Evolutionary conservation across 2,113 vertebrate genomes (phyloP).

Genomic region (Setophaga petechia): DNA sequence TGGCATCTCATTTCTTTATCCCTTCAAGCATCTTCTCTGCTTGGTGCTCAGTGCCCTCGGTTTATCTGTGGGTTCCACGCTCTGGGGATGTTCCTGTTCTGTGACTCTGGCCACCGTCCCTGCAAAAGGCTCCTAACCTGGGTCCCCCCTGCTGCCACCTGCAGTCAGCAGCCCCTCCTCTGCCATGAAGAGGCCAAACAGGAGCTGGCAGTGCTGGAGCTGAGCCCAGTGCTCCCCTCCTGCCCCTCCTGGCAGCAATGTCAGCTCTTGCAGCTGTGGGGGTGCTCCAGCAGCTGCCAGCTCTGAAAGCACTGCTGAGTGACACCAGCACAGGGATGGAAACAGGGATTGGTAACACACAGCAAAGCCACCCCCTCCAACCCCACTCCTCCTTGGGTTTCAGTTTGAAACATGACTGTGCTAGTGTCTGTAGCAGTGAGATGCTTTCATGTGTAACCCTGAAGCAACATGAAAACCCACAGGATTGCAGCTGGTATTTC

Average conservation of each 20-base stretch:
- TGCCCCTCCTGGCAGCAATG: not conserved
- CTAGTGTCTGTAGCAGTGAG: not conserved
- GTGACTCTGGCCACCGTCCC: not conserved
- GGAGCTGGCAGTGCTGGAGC: not conserved
- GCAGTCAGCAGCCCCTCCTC: not conserved
- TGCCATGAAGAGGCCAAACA: not conserved
- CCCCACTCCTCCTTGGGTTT: not conserved
- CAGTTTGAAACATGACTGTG: not conserved
- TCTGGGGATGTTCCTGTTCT: not conserved
- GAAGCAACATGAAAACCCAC: not conserved
- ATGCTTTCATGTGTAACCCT: fast-evolving
- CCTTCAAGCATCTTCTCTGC: not conserved
- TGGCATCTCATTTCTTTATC: not conserved
- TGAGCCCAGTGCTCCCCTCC: not conserved
- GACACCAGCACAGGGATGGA: not conserved
- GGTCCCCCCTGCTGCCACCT: not conserved
- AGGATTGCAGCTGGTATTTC: not conserved
- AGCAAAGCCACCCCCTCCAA: not conserved
- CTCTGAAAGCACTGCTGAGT: not conserved
- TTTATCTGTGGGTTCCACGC: not conserved
- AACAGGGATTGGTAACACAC: not conserved
- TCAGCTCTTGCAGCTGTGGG: not conserved
- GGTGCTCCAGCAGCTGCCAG: not conserved
- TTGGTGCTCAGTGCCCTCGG: not conserved
- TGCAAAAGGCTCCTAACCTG: not conserved